A percentile compares a stretch with the other conserved stretches of the same genome.
Evolutionary conservation across 2,797 vertebrate species (phyloP).

Genomic region (Poecilia wingei): DNA sequence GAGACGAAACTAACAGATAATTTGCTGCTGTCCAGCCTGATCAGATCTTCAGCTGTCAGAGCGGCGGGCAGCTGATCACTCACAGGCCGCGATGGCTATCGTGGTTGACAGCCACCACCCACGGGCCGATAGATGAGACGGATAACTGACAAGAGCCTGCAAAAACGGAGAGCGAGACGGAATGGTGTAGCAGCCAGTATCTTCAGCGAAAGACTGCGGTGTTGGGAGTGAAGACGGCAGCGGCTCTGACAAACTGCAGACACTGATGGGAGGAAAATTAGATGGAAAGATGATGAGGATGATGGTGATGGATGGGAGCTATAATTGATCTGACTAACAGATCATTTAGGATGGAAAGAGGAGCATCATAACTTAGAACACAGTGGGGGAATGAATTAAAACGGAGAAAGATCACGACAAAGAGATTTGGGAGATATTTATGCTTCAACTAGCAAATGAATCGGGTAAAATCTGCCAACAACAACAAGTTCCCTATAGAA

Average conservation of each 20-base stretch:
- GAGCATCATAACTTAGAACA: not conserved
- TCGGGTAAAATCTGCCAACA: not conserved
- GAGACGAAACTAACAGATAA: conserved; percentile 49
- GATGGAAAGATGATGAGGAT: conserved; percentile 39
- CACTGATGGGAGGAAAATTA: conserved; percentile 18
- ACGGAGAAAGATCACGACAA: not conserved
- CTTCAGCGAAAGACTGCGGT: conserved; percentile 8
- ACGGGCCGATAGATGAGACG: conserved; percentile 40
- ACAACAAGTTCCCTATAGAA: not conserved
- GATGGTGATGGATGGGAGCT: conserved; percentile 50
- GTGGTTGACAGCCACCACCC: conserved; percentile 57
- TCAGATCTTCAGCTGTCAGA: conserved; percentile 54
- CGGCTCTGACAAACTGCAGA: conserved; percentile 43
- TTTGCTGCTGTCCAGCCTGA: conserved; percentile 55
- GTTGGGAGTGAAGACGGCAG: conserved; percentile 13
- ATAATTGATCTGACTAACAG: conserved; percentile 40
- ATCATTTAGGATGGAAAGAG: not conserved
- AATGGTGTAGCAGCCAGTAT: conserved; percentile 11
- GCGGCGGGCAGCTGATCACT: conserved; percentile 42
- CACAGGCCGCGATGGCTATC: conserved; percentile 55
- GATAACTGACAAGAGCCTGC: conserved; percentile 55
- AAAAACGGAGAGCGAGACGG: conserved; percentile 22
- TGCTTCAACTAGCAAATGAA: not conserved
- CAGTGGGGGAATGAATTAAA: not conserved
- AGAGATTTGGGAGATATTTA: conserved; percentile 6